Evolutionary conservation across 1,140 invertebrate species (phyloP), one percentile per base, ranked within the genome.

Genomic region (Hesperophylax magnus): DNA sequence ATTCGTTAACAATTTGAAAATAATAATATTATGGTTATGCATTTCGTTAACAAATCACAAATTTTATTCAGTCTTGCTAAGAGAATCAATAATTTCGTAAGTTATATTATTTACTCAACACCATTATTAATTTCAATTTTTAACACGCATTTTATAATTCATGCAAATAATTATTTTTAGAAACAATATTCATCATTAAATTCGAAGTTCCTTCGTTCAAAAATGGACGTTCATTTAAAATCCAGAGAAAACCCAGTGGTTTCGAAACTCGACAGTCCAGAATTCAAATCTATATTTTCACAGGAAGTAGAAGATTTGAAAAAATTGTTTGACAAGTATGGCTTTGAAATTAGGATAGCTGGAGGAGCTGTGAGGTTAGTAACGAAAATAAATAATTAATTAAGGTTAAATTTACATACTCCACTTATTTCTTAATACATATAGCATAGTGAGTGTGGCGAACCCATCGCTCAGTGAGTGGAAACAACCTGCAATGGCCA

Each of bases 331-430:
- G 91, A 94, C 58, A 95, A 95, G 85, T 92, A 98, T 88, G 91
- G 95, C 56, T 95, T 95, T 92, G 96, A 98, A 90, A 89, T 99
- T 74, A 90, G 98, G 82, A 94, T 99, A 78, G 98, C 97, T 61
- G 98, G 98, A 72, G 98, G 98, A 18, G 97, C 98, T 34, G 98
- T 97, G 5, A 91, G 93, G 92, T 93, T 86, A 84, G 65, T 75
- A 31, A 27, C 6, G 1, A 47, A 47, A 39, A 47, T 47, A 5
- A 8, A 34, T 27, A 3, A 65, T 17, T 65, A 2, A 24, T 65
- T 31, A 3, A 24, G 0, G 0, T 18, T 1, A 2, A 3, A 6
- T 20, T 2, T n/a, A 69, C 15, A 7, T 47, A n/a, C n/a, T n/a
- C n/a, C n/a, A n/a, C n/a, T n/a, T n/a, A n/a, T n/a, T n/a, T n/a